Base-by-base conservation (phyloP, 2,797 vertebrate genomes). In the Acanthurus tractus region DNA sequence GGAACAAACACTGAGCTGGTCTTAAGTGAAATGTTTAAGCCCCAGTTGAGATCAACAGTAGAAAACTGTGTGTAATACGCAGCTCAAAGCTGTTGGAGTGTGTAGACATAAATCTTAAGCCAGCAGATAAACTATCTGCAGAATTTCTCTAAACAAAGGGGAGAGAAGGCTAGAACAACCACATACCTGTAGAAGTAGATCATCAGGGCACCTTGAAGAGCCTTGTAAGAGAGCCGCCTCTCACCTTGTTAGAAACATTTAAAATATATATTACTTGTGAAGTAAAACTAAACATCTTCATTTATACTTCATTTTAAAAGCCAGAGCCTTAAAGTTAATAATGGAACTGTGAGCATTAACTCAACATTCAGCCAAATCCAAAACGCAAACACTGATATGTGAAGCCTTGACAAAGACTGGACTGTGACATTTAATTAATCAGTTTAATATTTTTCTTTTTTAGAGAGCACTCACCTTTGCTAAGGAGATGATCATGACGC, bases 131-230 rank as follows among this genome's bases (percentile, higher is more conserved):
- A 29, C 25, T 29, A 4, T 29, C 25, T 29, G 25, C 25, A 29
- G 2, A 29, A 8, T 74, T 64, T 11, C 45, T 54, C n/a, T 20
- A 54, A 50, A 63, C 50, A 63, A 62, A 77, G 59, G 55, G 20
- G 18, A 65, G 75, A 1, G 53, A 38, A 68, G 11, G 1, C 6
- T 22, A 34, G 7, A 36, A 59, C 56, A 76, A 53, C 1, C 2
- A 55, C 73, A 20, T 90, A 99, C 98, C 98, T 98, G 94, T 99
- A 99, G 92, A 99, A 99, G 86, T 97, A 96, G 83, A 99, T 99
- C 98, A 99, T 99, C 86, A 99, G 89, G 49, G 98, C 97, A 12
- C 98, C 98, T 84, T 99, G 96, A 29, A 99, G 94, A 50, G 97
- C 98, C 89, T 96, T 96, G 86, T 98, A 99, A 4, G 98, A 99